Conservation (phyloP, 2,113 vertebrate species). For the Ctenodactylus gundi region DNA sequence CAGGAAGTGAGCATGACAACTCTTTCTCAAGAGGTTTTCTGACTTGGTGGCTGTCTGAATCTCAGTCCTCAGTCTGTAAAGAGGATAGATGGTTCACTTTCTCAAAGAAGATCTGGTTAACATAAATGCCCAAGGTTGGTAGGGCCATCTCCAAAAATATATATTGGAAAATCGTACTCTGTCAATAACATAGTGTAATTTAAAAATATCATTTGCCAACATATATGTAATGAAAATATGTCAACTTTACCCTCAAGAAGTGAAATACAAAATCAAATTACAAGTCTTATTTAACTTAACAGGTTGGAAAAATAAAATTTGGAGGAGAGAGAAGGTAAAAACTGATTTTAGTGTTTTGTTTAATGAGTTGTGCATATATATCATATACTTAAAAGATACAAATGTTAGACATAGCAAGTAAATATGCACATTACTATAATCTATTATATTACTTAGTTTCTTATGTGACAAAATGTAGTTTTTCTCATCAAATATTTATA, state of each 20-base stretch:
- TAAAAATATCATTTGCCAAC: conserved; percentile 18
- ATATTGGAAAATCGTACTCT: background rate
- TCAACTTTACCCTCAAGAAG: background rate
- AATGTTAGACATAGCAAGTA: background rate
- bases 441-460: background rate
- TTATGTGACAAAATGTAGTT: background rate
- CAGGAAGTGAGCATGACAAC: background rate
- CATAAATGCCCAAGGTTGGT: background rate
- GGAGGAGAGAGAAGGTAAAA: too few relatives aligned
- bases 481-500: background rate
- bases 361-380: background rate
- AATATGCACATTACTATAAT: background rate
- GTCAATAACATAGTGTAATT: background rate
- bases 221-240: background rate
- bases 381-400: background rate
- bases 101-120: background rate
- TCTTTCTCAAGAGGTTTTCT: background rate
- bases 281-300: background rate
- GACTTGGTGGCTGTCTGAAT: background rate
- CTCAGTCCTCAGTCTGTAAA: background rate
- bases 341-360: too few relatives aligned
- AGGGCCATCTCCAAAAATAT: background rate
- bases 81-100: background rate
- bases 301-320: conserved; percentile 32
- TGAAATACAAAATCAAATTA: conserved; percentile 47